Evolutionary conservation across 2,888 invertebrate species (phyloP).

Genomic region (Thereva unica): DNA sequence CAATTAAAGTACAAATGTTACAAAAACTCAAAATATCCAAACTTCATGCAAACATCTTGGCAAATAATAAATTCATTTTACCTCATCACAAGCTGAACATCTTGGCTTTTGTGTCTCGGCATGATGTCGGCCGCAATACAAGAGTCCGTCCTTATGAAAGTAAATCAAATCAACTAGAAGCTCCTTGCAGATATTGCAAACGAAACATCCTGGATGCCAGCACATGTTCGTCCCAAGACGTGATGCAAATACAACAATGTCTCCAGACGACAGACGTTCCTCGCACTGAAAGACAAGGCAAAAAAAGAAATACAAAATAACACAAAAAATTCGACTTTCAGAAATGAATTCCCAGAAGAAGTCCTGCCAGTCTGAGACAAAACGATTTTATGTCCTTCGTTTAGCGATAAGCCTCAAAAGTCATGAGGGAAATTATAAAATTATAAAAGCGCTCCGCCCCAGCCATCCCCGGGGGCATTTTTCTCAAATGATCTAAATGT

Average conservation of each 20-base stretch:
- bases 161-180: constrained; percentile 96
- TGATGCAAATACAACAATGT: constrained; percentile 89
- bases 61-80: constrained; percentile 54
- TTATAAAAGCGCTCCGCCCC: constrained; percentile 18
- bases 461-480: constrained; percentile 13
- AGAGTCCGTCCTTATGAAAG: constrained; percentile 85
- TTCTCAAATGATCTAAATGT: constrained; percentile 19
- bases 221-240: constrained; percentile 81
- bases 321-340: constrained; percentile 12
- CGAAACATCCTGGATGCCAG: constrained; percentile 97
- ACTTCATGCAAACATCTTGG: neutral
- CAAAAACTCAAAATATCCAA: neutral
- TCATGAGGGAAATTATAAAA: constrained; percentile 37
- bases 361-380: neutral
- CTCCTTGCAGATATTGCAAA: constrained; percentile 88
- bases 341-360: constrained; percentile 7
- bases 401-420: constrained; percentile 31
- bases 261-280: constrained; percentile 80
- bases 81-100: constrained; percentile 98
- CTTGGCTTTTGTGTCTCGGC: constrained; percentile 95
- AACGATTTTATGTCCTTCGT: constrained; percentile 25
- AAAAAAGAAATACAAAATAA: constrained; percentile 36
- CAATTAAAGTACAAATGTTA: neutral
- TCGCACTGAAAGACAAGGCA: constrained; percentile 73
- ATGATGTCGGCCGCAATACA: constrained; percentile 96